Conservation (phyloP, 23 tunicate species). For the Trididemnum miniatum region DNA sequence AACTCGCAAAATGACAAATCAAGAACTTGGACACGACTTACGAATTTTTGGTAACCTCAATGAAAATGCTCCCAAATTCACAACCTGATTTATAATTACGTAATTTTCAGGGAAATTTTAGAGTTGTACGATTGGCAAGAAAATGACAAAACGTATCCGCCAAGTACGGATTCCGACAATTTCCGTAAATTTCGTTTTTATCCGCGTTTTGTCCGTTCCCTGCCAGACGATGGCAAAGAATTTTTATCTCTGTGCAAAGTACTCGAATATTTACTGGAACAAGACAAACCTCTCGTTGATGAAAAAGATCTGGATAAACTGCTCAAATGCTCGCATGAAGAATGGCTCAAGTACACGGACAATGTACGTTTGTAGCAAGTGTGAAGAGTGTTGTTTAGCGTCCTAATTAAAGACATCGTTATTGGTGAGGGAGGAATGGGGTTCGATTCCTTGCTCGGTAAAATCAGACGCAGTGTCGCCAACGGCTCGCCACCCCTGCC, state of each 20-base stretch:
- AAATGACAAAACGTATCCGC: constrained; percentile 7
- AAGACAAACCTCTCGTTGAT: constrained; percentile 77
- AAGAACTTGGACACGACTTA: too few relatives aligned
- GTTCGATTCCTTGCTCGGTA: too few relatives aligned
- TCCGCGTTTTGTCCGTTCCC: constrained; percentile 83
- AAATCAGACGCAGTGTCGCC: too few relatives aligned
- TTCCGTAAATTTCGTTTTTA: constrained; percentile 81
- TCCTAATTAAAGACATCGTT: too few relatives aligned
- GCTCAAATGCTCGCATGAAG: constrained; percentile 66
- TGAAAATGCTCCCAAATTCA: too few relatives aligned
- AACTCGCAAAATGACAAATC: too few relatives aligned
- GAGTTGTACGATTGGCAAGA: constrained; percentile 95
- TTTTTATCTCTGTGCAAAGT: constrained; percentile 83
- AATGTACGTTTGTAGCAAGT: too few relatives aligned
- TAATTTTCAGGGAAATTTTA: constrained; percentile 69
- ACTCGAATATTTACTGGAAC: constrained; percentile 74
- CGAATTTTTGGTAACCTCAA: too few relatives aligned
- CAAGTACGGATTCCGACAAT: constrained; percentile 27
- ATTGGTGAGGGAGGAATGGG: too few relatives aligned
- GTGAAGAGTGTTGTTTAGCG: too few relatives aligned
- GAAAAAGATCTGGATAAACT: constrained; percentile 53
- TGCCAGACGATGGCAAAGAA: constrained; percentile 88
- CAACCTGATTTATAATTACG: too few relatives aligned
- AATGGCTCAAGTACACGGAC: constrained; percentile 69
- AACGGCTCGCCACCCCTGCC: too few relatives aligned